Evolutionary conservation across 2,888 invertebrate genomes (phyloP).

Genomic region (Amphimallon solstitiale): DNA sequence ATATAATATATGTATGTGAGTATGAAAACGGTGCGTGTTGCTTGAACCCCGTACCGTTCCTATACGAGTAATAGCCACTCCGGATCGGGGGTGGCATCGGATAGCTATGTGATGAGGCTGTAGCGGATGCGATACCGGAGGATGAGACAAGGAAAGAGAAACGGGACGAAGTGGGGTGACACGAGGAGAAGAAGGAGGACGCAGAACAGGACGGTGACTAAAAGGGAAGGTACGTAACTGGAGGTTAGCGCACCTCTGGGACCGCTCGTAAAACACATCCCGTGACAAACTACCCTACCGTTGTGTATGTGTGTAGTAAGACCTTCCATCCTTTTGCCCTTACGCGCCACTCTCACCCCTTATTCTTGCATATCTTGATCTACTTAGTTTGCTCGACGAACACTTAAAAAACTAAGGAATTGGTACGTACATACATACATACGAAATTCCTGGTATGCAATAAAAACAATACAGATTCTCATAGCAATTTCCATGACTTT

Average conservation of each 20-base stretch:
- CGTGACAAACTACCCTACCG: slow-evolving; percentile 58
- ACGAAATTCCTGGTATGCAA: too few species aligned
- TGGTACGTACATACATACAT: background rate
- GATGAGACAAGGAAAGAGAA: background rate
- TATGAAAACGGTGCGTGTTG: slow-evolving; percentile 30
- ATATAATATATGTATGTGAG: slow-evolving; percentile 34
- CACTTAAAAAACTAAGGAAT: slow-evolving; percentile 17
- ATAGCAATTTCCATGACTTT: too few species aligned
- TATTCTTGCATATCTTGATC: slow-evolving; percentile 41
- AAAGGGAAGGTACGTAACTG: slow-evolving; percentile 63
- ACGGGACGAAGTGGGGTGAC: slow-evolving; percentile 5
- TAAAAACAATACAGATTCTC: too few species aligned
- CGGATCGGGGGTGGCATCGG: slow-evolving; percentile 15
- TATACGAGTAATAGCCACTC: slow-evolving; percentile 29
- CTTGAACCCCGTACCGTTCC: slow-evolving; percentile 9
- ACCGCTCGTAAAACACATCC: slow-evolving; percentile 63
- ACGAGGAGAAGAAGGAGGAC: background rate
- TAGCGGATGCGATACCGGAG: background rate
- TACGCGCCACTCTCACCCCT: slow-evolving; percentile 22
- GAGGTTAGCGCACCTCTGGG: slow-evolving; percentile 63
- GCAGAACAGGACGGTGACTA: slow-evolving; percentile 52
- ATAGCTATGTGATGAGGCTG: background rate
- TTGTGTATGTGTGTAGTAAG: slow-evolving; percentile 25
- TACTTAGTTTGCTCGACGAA: slow-evolving; percentile 33
- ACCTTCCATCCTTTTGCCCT: slow-evolving; percentile 22